Evolutionary conservation across 2,797 vertebrate genomes (phyloP).

Genomic region (Acipenser ruthenus): DNA sequence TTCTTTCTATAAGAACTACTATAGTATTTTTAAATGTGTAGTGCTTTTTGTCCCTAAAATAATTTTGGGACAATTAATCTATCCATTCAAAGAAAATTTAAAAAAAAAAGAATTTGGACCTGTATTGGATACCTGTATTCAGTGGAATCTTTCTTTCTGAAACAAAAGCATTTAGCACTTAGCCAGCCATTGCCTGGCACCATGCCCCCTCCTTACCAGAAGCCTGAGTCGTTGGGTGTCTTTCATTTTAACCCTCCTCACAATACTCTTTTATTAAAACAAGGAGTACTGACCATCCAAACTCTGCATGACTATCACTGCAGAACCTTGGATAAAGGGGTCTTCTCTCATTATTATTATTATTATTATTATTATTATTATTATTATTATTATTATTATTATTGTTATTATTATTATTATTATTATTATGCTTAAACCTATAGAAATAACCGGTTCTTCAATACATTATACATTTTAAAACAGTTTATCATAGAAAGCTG

Average conservation of each 20-base stretch:
- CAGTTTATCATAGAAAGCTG: too few relatives aligned
- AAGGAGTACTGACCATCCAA: conserved; percentile 16
- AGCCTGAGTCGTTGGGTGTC: conserved; percentile 46
- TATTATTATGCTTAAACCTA: too few relatives aligned
- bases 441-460: too few relatives aligned
- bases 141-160: conserved; percentile 25
- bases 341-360: too few relatives aligned
- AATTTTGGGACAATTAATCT: neutral
- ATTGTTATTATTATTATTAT: too few relatives aligned
- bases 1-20: too few relatives aligned
- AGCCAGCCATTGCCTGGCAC: conserved; percentile 58
- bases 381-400: too few relatives aligned
- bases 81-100: neutral
- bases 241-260: conserved; percentile 24
- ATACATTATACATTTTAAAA: too few relatives aligned
- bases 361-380: too few relatives aligned
- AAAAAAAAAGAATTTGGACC: neutral
- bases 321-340: too few relatives aligned
- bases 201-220: conserved; percentile 52
- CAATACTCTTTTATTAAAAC: conserved; percentile 32
- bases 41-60: too few relatives aligned
- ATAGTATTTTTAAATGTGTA: too few relatives aligned
- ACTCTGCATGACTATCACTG: neutral
- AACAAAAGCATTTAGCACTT: conserved; percentile 63
- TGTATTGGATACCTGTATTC: conserved; percentile 22